Percentiles rank a stretch among this genome's conserved stretches.
Conservation (phyloP, 1,140 invertebrate genomes). For the Ceratina calcarata region DNA sequence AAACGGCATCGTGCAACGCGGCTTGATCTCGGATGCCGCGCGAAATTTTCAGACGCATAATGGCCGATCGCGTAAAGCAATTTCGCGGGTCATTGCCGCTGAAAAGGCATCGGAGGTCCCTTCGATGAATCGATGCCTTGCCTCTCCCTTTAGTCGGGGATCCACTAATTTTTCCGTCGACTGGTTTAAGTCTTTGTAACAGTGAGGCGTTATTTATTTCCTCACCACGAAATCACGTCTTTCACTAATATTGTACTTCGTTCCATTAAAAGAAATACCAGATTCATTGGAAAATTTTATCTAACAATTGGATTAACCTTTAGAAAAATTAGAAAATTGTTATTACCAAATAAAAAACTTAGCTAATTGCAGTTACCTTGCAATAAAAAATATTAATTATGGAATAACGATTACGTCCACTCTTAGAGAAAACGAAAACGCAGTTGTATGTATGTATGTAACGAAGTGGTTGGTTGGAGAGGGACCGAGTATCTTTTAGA, state of each 20-base stretch:
- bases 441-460: slow-evolving; percentile 21
- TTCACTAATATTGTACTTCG: too few species aligned
- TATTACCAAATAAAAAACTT: too few species aligned
- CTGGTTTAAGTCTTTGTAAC: slow-evolving; percentile 46
- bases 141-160: slow-evolving; percentile 8
- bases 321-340: too few species aligned
- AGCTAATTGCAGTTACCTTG: too few species aligned
- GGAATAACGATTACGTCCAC: too few species aligned
- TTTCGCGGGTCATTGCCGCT: slow-evolving; percentile 68
- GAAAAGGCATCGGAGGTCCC: slow-evolving; percentile 49
- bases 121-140: slow-evolving; percentile 46
- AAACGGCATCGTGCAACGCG: slow-evolving; percentile 48
- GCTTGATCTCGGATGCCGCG: slow-evolving; percentile 48
- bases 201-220: slow-evolving; percentile 42
- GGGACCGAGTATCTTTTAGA: slow-evolving; percentile 75
- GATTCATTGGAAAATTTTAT: too few species aligned
- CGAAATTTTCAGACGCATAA: slow-evolving; percentile 68
- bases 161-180: slow-evolving; percentile 55
- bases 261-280: too few species aligned
- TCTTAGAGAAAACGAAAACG: too few species aligned
- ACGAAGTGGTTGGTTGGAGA: slow-evolving; percentile 63
- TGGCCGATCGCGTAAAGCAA: slow-evolving; percentile 69
- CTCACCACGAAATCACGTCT: not conserved
- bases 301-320: too few species aligned
- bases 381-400: too few species aligned